Evolutionary conservation across 2,797 vertebrate genomes (phyloP), one percentile per base, ranked within the genome.

Genomic region (Cacajao melanocephalus): DNA sequence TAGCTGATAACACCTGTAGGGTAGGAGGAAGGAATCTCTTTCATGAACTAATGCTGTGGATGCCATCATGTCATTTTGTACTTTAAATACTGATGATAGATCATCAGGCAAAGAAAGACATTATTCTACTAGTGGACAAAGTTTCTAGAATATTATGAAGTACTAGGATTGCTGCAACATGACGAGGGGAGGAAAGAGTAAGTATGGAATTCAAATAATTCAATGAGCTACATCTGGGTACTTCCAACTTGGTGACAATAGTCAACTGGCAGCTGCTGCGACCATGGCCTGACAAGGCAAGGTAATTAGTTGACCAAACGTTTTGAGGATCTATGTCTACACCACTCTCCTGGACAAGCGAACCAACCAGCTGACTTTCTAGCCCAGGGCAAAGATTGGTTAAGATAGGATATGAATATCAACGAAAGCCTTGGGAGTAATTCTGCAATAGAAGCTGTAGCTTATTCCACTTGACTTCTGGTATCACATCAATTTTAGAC

Each of bases 301-400:
- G 28, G 41, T 64, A 41, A 50, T 9, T 7, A 24, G 22, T 2
- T 26, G 20, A 12, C 33, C 50, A 93, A 22, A 70, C 41, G 15
- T 7, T 2, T 70, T 55, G 52, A 39, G 5, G 1, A 76, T 48
- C 17, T 14, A 17, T 39, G 39, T 39, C 41, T 83, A 22, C 0
- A 58, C 14, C 33, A 36, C n/a, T 41, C 14, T 50, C 19, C 0
- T 44, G 7, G 17, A 50, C 5, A 52, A 83, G 28, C 1, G 73
- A 83, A 83, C 2, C 17, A 50, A 26, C 1, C 39, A 17, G 14
- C 8, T 61, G 30, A 94, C 48, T 5, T 72, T 36, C 33, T 90
- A 50, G 30, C n/a, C 9, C 12, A 36, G 2, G 0, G 0, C 39
- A 39, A 41, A 8, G 1, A 1, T 24, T 48, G 19, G 57, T 17